phyloP scores from a whole-genome alignment of 2,797 vertebrate species.

The Spatula clypeata region DNA sequence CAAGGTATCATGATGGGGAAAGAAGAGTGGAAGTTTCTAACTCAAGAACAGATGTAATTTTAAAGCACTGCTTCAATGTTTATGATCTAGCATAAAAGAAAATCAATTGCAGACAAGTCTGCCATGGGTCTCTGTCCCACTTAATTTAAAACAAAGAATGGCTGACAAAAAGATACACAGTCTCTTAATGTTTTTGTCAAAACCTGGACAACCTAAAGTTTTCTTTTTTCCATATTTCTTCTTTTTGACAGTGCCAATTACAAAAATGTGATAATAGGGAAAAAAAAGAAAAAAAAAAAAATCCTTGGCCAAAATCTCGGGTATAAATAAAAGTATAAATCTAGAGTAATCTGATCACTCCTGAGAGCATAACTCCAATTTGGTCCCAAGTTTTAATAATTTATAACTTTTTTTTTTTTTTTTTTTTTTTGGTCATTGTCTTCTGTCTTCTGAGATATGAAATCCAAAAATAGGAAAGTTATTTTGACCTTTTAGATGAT shows the following conservation, averaged over 20 bases:
- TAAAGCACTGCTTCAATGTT: not conserved
- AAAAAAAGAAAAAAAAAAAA: not conserved
- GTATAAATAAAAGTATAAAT: not conserved
- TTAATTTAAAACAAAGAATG: not conserved
- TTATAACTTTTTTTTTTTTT: not conserved
- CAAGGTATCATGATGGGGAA: not conserved
- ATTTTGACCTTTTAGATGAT: not conserved
- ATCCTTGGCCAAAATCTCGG: not conserved
- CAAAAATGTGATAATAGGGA: not conserved
- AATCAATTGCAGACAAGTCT: not conserved
- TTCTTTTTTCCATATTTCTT: not conserved
- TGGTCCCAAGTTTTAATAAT: not conserved
- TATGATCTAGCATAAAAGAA: not conserved
- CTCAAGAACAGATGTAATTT: not conserved
- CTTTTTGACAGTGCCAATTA: not conserved
- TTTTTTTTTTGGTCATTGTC: not conserved
- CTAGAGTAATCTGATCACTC: constrained; percentile 14
- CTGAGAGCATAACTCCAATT: constrained; percentile 10
- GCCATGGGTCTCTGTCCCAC: not conserved
- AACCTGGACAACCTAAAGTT: not conserved
- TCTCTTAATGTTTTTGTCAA: not conserved
- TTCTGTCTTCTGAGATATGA: not conserved
- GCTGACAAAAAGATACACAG: not conserved
- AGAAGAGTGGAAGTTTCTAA: not conserved
- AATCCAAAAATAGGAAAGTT: not conserved